These are phyloP conservation scores for Stictonetta naevosa DNA, from an alignment of 2,113 vertebrate genomes.

Conservation along the genomic window DNA sequence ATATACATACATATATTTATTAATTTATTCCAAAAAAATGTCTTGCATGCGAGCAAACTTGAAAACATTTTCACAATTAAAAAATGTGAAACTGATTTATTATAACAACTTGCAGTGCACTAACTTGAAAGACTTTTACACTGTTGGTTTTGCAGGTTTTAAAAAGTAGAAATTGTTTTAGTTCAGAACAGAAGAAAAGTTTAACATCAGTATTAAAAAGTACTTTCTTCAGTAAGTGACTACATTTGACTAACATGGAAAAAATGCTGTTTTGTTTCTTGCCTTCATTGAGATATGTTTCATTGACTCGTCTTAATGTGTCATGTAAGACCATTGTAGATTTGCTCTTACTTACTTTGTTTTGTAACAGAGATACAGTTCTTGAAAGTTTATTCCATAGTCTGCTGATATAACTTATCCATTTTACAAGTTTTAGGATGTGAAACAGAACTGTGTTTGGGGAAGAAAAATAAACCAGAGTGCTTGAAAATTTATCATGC, in stretches of 20 bases:
- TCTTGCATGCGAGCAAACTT: constrained; percentile 6
- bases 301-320: constrained; percentile 20
- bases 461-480: neutral
- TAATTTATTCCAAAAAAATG: neutral
- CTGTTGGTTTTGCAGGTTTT: constrained; percentile 70
- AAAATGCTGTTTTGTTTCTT: constrained; percentile 45
- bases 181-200: constrained; percentile 59
- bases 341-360: neutral
- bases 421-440: neutral
- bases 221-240: constrained; percentile 62
- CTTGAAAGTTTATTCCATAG: neutral
- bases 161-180: constrained; percentile 63
- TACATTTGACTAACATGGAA: constrained; percentile 57
- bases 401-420: neutral
- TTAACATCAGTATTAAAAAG: constrained; percentile 57
- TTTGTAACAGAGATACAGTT: neutral
- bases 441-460: neutral
- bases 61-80: constrained; percentile 24
- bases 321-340: neutral
- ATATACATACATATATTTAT: neutral
- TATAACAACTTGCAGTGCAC: constrained; percentile 27
- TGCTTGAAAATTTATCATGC: neutral
- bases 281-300: constrained; percentile 28
- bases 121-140: constrained; percentile 60
- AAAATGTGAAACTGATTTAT: constrained; percentile 35